Evolutionary conservation across 2,113 vertebrate genomes (phyloP).

Genomic region (Callopanchax toddi): DNA sequence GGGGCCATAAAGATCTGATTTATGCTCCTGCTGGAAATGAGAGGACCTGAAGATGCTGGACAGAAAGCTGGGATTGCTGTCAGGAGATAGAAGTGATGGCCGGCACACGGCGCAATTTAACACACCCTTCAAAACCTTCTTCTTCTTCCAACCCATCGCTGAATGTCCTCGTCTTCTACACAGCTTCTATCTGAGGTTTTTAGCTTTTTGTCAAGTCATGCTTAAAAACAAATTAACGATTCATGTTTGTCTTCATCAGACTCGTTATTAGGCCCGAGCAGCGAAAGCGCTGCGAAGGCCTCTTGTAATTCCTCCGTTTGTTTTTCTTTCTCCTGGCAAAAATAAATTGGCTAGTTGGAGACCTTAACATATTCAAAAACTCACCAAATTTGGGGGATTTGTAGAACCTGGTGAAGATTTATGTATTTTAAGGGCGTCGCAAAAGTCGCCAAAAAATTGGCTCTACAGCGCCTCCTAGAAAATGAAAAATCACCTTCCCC

Average conservation of each 20-base stretch:
- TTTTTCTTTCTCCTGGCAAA: too few relatives aligned
- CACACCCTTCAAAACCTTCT: constrained; percentile 26
- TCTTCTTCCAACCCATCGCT: not conserved
- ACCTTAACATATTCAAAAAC: too few relatives aligned
- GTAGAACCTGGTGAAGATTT: too few relatives aligned
- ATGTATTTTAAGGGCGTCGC: too few relatives aligned
- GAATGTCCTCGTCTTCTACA: constrained; percentile 17
- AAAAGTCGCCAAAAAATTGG: too few relatives aligned
- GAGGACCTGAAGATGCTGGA: constrained; percentile 49
- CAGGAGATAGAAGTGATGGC: constrained; percentile 73
- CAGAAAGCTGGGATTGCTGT: constrained; percentile 57
- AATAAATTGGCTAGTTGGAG: too few relatives aligned
- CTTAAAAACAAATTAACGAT: constrained; percentile 12
- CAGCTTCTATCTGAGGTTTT: not conserved
- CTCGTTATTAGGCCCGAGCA: too few relatives aligned
- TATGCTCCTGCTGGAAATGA: constrained; percentile 74
- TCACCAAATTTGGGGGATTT: too few relatives aligned
- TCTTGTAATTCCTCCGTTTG: too few relatives aligned
- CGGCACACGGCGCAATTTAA: constrained; percentile 44
- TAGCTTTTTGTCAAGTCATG: constrained; percentile 34
- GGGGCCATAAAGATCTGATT: constrained; percentile 78
- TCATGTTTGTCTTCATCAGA: constrained; percentile 15
- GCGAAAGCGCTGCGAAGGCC: too few relatives aligned
- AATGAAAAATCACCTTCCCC: too few relatives aligned
- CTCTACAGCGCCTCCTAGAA: too few relatives aligned